Evolutionary conservation across 2,113 vertebrate species (phyloP), one percentile per base, ranked within the genome.

Genomic region (Passer montanus): DNA sequence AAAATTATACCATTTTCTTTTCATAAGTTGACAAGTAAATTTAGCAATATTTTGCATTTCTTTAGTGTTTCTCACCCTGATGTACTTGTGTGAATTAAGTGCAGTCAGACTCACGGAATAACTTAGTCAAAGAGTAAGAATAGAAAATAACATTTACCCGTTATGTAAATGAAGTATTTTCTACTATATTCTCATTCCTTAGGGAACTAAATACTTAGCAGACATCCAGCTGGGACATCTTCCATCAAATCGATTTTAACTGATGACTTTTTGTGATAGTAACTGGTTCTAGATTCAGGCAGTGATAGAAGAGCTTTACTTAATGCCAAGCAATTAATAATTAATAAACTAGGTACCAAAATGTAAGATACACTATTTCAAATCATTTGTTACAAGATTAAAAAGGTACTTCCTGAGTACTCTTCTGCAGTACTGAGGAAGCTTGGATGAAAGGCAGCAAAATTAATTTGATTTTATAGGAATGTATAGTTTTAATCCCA

Each of bases 291-390:
- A 62, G 67, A 83, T 87, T 87, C 41, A 62, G 41, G n/a, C 68
- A 83, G 58, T 15, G 10, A 63, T 52, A 64, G 35, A 74, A 92
- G 31, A 85, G 63, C 23, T 76, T 93, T 46, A 78, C 46, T 59
- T 84, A 63, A 64, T 47, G 39, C 62, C 63, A 92, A 74, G 35
- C 41, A 86, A 77, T 93, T 85, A 93, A 28, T 69, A 93, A 93
- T 88, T 89, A 87, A 89, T 56, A 23, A 92, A 75, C 87, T 76
- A 79, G 37, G 41, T 85, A 53, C 72, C 72, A 89, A 86, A 93
- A 89, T 47, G 35, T 59, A 90, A 92, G 47, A 37, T 59, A 44
- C 10, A 62, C 2, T 67, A 30, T 70, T 77, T 92, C 39, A 90
- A 74, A 90, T 77, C 1, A 53, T 63, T 50, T 50, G n/a, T 84